phyloP scores from a whole-genome alignment of 2,113 vertebrate genomes.

The Zootoca vivipara region DNA sequence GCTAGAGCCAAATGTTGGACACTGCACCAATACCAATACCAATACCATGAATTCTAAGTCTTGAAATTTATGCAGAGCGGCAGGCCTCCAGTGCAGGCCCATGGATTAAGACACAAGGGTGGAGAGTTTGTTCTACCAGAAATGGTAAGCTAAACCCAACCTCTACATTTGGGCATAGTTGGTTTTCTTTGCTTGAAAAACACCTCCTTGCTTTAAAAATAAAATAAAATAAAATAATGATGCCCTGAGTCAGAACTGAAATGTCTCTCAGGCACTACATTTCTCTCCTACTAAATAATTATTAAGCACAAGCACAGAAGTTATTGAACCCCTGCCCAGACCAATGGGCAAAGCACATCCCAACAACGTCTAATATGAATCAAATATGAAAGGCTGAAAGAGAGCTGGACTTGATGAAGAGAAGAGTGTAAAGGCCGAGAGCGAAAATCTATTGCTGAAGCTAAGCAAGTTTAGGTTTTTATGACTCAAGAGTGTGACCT shows the following conservation, averaged over 20 bases:
- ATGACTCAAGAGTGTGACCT: not conserved
- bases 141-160: not conserved
- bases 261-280: not conserved
- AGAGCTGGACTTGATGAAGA: not conserved
- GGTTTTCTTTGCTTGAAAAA: not conserved
- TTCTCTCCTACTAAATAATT: not conserved
- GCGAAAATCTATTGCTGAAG: not conserved
- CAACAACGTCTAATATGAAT: not conserved
- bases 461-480: not conserved
- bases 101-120: not conserved
- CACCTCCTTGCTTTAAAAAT: not conserved
- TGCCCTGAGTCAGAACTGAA: not conserved
- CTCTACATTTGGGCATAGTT: not conserved
- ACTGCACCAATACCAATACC: not conserved
- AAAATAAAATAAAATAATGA: not conserved
- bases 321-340: not conserved
- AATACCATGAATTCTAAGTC: not conserved
- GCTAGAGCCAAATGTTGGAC: not conserved
- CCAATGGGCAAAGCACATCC: too few relatives aligned
- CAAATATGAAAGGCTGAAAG: not conserved
- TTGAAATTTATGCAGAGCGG: not conserved
- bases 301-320: not conserved
- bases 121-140: not conserved
- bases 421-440: not conserved
- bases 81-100: not conserved